Evolutionary conservation across 2,888 invertebrate species (phyloP).

Genomic region (Tachina fera): DNA sequence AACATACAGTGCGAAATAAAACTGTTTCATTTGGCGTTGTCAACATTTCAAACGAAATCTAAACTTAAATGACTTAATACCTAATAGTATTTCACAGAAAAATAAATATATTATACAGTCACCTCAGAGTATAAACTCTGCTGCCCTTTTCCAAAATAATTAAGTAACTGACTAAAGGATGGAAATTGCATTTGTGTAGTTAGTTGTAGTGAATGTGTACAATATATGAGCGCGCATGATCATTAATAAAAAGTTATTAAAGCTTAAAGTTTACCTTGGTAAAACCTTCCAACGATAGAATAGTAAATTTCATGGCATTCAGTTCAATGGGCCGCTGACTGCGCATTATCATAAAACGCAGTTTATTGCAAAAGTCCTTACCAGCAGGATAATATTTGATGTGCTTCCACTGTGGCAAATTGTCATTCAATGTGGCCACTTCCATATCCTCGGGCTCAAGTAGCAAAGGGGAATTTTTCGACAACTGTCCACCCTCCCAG

Average conservation of each 20-base stretch:
- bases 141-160: no score
- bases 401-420: slow-evolving; percentile 48
- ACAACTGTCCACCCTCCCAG: slow-evolving; percentile 75
- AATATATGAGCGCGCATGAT: no score
- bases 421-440: slow-evolving; percentile 21
- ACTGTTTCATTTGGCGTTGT: no score
- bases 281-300: slow-evolving; percentile 74
- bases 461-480: slow-evolving; percentile 47
- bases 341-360: slow-evolving; percentile 74
- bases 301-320: slow-evolving; percentile 76
- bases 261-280: not conserved
- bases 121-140: no score
- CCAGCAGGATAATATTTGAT: slow-evolving; percentile 68
- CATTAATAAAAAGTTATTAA: not conserved
- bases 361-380: slow-evolving; percentile 69
- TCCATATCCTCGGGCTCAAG: slow-evolving; percentile 36
- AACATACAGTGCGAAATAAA: no score
- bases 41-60: no score
- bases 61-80: no score
- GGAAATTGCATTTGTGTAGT: no score
- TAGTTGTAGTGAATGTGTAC: no score
- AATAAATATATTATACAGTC: no score
- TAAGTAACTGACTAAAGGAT: no score
- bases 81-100: no score
- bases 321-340: slow-evolving; percentile 74